Evolutionary conservation across 2,113 vertebrate genomes (phyloP).

Genomic region (Colinus virginianus): DNA sequence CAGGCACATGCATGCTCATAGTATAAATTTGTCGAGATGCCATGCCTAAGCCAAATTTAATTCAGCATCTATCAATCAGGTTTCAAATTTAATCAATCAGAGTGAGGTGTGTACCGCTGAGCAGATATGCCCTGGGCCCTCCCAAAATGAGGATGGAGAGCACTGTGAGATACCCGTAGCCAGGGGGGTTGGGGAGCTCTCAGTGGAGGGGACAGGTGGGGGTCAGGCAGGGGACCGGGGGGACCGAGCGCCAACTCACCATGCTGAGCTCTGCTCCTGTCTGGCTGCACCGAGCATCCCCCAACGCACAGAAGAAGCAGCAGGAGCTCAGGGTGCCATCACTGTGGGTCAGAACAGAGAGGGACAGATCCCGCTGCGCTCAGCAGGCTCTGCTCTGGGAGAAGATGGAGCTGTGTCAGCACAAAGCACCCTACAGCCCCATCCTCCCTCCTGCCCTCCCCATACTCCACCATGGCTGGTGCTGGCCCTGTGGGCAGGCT

Average conservation of each 20-base stretch:
- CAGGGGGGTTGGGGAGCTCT: not conserved
- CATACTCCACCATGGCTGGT: rapidly evolving
- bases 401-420: not conserved
- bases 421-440: not conserved
- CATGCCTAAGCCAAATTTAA: rapidly evolving
- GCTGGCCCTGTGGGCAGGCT: rapidly evolving
- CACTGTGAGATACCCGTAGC: not conserved
- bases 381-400: not conserved
- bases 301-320: rapidly evolving
- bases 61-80: not conserved
- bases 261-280: not conserved
- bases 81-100: not conserved
- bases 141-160: rapidly evolving
- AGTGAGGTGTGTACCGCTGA: rapidly evolving
- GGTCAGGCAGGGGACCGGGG: not conserved
- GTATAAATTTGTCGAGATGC: not conserved
- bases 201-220: rapidly evolving
- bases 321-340: not conserved
- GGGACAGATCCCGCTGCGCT: not conserved
- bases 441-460: not conserved
- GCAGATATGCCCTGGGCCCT: rapidly evolving
- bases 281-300: not conserved
- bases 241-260: not conserved
- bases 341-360: not conserved
- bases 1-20: rapidly evolving